phyloP scores from a whole-genome alignment of 2,113 vertebrate genomes.

The Crotalus tigris region DNA sequence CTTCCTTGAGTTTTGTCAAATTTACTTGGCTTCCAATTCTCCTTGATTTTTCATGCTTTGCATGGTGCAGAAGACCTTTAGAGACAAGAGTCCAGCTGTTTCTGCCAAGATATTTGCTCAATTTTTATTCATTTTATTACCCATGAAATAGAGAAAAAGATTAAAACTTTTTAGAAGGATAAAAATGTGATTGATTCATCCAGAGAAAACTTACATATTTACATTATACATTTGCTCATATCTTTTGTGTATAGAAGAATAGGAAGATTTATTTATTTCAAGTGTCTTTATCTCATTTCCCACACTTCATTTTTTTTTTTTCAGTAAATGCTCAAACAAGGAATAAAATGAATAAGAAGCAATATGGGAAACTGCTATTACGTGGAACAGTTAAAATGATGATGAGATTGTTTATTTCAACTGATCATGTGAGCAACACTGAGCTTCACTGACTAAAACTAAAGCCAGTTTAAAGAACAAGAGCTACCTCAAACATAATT shows the following conservation, averaged over 20 bases:
- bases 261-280: constrained; percentile 50
- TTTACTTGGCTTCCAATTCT: not conserved
- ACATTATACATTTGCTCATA: constrained; percentile 63
- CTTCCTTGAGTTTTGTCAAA: not conserved
- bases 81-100: not conserved
- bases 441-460: not conserved
- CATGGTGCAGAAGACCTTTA: not conserved
- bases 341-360: constrained; percentile 13
- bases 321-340: constrained; percentile 40
- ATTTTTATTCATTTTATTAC: constrained; percentile 13
- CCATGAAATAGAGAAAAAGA: not conserved
- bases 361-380: constrained; percentile 24
- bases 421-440: not conserved
- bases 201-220: constrained; percentile 60
- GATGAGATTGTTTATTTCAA: not conserved
- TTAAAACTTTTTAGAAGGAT: constrained; percentile 51
- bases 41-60: not conserved
- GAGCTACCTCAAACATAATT: not conserved
- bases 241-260: constrained; percentile 47
- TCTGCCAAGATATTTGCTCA: not conserved
- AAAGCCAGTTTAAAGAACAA: not conserved
- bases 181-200: constrained; percentile 47
- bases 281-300: constrained; percentile 46
- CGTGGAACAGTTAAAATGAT: constrained; percentile 1
- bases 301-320: constrained; percentile 43